phyloP scores from a whole-genome alignment of 2,113 vertebrate genomes.

The Triplophysa tibetana region DNA sequence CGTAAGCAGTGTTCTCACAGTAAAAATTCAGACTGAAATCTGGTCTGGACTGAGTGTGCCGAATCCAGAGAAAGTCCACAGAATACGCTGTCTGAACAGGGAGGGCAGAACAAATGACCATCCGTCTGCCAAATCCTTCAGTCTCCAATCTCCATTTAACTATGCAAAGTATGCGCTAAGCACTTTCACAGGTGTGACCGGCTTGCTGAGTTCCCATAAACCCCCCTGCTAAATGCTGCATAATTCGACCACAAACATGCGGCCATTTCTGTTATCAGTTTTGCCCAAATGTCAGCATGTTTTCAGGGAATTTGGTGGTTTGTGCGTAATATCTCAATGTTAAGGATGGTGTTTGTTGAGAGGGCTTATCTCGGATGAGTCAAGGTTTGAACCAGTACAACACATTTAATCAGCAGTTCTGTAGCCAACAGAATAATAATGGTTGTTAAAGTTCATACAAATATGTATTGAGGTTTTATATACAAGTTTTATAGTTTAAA shows the following conservation, averaged over 20 bases:
- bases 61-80: constrained; percentile 1
- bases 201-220: constrained; percentile 32
- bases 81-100: constrained; percentile 36
- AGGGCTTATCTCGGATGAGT: background rate
- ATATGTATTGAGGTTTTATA: too few relatives aligned
- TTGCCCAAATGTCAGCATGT: background rate
- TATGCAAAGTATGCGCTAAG: constrained; percentile 47
- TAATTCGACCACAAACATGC: constrained; percentile 21
- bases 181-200: constrained; percentile 53
- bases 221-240: constrained; percentile 36
- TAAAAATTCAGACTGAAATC: constrained; percentile 19
- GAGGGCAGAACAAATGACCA: constrained; percentile 49
- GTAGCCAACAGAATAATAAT: background rate
- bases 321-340: background rate
- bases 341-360: background rate
- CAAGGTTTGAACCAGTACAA: background rate
- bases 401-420: too few relatives aligned
- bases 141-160: constrained; percentile 29
- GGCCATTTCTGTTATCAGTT: background rate
- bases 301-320: background rate
- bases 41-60: background rate
- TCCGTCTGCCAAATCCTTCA: constrained; percentile 38
- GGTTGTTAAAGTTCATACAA: too few relatives aligned
- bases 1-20: background rate
- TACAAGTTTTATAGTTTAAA: too few relatives aligned